A percentile compares a stretch with the other conserved stretches of the same genome.
Evolutionary conservation across 2,113 vertebrate genomes (phyloP).

Genomic region (Leptosomus discolor): DNA sequence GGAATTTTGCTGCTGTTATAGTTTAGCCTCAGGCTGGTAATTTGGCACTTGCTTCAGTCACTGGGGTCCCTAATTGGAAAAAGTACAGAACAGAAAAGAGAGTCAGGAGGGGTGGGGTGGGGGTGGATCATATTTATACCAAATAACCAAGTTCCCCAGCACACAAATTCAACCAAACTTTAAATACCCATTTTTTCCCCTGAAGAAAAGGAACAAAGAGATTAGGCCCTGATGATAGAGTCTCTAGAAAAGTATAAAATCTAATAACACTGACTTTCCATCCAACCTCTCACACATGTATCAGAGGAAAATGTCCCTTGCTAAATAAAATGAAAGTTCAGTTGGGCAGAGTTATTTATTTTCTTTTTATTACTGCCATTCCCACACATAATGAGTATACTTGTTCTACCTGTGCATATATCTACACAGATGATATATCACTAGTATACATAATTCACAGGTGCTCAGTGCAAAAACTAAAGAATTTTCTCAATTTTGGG

Average conservation of each 20-base stretch:
- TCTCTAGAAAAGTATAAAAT: slow-evolving; percentile 31
- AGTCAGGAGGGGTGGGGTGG: neutral
- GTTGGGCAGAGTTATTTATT: neutral
- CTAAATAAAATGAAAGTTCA: neutral
- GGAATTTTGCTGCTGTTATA: slow-evolving; percentile 34
- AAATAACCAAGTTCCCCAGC: neutral
- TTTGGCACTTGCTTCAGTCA: neutral
- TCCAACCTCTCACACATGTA: neutral
- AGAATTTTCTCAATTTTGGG: neutral
- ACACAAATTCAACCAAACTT: slow-evolving; percentile 14
- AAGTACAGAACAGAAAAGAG: neutral
- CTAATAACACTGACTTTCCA: slow-evolving; percentile 13
- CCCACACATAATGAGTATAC: neutral
- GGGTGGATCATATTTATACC: neutral
- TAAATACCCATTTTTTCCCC: slow-evolving; percentile 11
- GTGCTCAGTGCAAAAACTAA: neutral
- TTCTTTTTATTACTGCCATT: neutral
- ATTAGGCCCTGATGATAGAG: neutral
- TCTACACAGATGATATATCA: neutral
- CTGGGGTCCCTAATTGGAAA: slow-evolving; percentile 5
- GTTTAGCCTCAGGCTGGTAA: slow-evolving; percentile 35
- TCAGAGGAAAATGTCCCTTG: slow-evolving; percentile 2
- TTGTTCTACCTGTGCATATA: neutral
- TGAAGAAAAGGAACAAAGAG: slow-evolving; percentile 12
- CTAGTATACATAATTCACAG: neutral